Base-by-base conservation (phyloP, 2,888 invertebrate genomes). In the Amblyteles armatorius region DNA sequence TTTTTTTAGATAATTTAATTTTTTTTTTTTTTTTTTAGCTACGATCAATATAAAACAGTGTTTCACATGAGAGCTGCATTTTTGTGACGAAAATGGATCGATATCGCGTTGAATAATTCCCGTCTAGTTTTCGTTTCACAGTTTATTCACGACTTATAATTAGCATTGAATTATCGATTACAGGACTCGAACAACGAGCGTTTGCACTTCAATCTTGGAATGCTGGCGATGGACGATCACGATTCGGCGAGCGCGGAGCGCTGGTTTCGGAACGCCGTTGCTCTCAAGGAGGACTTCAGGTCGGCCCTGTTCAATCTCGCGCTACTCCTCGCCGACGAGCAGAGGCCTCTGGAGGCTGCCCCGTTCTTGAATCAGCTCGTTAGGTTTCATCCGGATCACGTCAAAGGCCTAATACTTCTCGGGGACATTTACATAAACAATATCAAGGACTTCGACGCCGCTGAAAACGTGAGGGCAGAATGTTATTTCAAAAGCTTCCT, bases 341-440 rank as follows among this genome's bases (percentile, higher is more conserved):
- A 97, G 88, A 95, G 98, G 67, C 98, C 99, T 0, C 93, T 98
- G 29, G 98, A 99, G 92, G 99, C 99, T 0, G 97, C 98, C 9
- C 98, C 98, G 0, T 98, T 98, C 93, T 94, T 99, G 19, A 98
- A 98, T 93, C 98, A 98, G 92, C 95, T 99, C 16, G 97, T 99
- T 82, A 96, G 97, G 88, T 96, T 97, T 92, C 98, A 99, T 94
- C 98, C 99, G 0, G 97, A 98, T 93, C 99, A 99, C 93, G 97
- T 98, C 13, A 99, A 99, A 94, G 99, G 99, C 52, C 95, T 99
- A 85, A 98, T 99, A 89, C 95, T 99, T 48, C 95, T 99, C 16
- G 99, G 99, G 13, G 99, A 99, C 93, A 98, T 99, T 92, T 99
- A 99, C 94, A 98, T 99, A 87, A 99, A 99, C 94, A 97, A 97